phyloP scores from a whole-genome alignment of 2,888 invertebrate species.

The Cephus rjabovi region DNA sequence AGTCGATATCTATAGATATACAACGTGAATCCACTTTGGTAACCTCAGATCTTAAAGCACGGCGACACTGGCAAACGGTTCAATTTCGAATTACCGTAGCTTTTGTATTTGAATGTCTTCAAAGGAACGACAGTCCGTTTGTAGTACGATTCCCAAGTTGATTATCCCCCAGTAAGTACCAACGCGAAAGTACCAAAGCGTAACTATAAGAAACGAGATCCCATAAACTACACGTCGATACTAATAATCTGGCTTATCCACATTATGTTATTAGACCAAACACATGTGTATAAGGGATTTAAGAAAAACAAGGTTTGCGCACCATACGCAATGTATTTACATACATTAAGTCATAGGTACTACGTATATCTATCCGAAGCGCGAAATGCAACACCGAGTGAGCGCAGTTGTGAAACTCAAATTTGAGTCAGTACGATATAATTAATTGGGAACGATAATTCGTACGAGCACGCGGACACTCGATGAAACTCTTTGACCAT shows the following conservation, averaged over 20 bases:
- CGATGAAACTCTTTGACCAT: slow-evolving; percentile 1
- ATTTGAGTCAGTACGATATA: neutral
- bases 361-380: neutral
- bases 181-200: neutral
- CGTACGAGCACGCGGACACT: neutral
- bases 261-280: too few relatives aligned
- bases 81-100: neutral
- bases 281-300: too few relatives aligned
- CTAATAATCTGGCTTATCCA: neutral
- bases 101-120: neutral
- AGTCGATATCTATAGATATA: neutral
- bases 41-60: neutral
- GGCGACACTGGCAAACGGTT: neutral
- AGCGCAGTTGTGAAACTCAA: neutral
- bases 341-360: neutral
- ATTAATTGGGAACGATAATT: neutral
- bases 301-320: too few relatives aligned
- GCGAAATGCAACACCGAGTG: neutral
- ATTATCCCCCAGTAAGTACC: neutral
- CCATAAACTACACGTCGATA: neutral
- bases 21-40: neutral
- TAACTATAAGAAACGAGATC: neutral
- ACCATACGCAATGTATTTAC: too few relatives aligned
- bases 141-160: neutral
- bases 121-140: neutral